Base-by-base conservation (phyloP, 2,888 invertebrate genomes). In the Drosophila robusta region DNA sequence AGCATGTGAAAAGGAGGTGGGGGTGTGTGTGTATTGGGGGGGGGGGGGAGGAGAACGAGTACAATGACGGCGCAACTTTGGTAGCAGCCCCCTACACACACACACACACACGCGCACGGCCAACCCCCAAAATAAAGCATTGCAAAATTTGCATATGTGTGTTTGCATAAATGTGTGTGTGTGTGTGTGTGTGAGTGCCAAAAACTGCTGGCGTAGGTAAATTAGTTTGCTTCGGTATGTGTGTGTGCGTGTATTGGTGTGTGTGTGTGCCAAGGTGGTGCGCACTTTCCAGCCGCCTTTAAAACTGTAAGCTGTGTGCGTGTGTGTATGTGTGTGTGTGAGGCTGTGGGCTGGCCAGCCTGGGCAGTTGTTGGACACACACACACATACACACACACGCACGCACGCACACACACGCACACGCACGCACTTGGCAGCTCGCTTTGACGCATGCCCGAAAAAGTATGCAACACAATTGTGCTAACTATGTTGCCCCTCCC, bases 381-480 rank as follows among this genome's bases (percentile, higher is more conserved):
- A 22, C 18, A 16, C 38, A 44, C 61, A 50, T 47, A 38, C 57
- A 16, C 32, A 36, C 55, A 3, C 46, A 38, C 34, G 22, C 52
- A 46, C 57, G 47, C 41, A 52, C 67, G 12, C 14, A 60, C 68
- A n/a, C 46, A 38, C 34, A 26, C 52, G 47, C 57, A 50, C 41
- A 52, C 67, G 12, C 14, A 60, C 68, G 47, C 67, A 75, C 49
- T 66, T 63, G 73, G 73, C 80, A 75, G 64, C 75, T 68, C 72
- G 78, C 55, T 73, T 77, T 78, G 83, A 81, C 87, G 85, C 82
- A 82, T 79, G 82, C 82, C 81, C 85, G 54, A 76, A 70, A 75
- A 86, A 83, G 84, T 83, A 82, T 82, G 81, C 84, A 82, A 83
- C 78, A 86, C 80, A 82, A 87, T 87, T 82, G 87, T 87, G 87